Percentiles rank a stretch among this genome's conserved stretches.
Conservation (phyloP, 2,888 invertebrate species). For the Heteropelma amictum region DNA sequence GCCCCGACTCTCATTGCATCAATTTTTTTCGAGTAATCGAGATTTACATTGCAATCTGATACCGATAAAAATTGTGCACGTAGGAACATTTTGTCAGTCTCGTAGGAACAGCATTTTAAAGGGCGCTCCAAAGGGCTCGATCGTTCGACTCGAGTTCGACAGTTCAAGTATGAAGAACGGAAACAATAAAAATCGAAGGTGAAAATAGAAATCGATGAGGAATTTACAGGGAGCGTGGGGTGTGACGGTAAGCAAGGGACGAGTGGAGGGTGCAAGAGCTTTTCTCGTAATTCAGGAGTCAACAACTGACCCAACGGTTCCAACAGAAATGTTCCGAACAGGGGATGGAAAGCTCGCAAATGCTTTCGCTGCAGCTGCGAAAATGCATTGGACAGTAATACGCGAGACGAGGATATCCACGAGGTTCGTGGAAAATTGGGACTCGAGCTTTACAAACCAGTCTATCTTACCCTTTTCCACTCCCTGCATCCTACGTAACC, state of each 20-base stretch:
- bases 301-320: slow-evolving; percentile 41
- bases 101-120: slow-evolving; percentile 10
- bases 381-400: slow-evolving; percentile 67
- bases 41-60: slow-evolving; percentile 43
- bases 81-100: slow-evolving; percentile 37
- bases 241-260: not conserved
- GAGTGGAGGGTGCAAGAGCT: slow-evolving; percentile 9
- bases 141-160: slow-evolving; percentile 8
- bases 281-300: slow-evolving; percentile 48
- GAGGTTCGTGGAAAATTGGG: slow-evolving; percentile 65
- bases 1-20: slow-evolving; percentile 10
- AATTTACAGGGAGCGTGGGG: not conserved
- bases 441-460: slow-evolving; percentile 59
- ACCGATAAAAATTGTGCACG: slow-evolving; percentile 24
- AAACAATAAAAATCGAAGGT: slow-evolving; percentile 10
- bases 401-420: slow-evolving; percentile 41
- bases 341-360: slow-evolving; percentile 35
- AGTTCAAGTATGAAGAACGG: slow-evolving; percentile 22
- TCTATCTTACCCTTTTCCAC: slow-evolving; percentile 54
- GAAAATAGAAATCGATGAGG: not conserved
- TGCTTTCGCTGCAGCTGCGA: slow-evolving; percentile 53
- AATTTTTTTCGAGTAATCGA: slow-evolving; percentile 40
- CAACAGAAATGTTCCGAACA: not conserved
- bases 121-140: slow-evolving; percentile 9
- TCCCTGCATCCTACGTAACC: too few relatives aligned